Conservation (phyloP, 2,888 invertebrate genomes). For the Lasioglossum pauxillum region DNA sequence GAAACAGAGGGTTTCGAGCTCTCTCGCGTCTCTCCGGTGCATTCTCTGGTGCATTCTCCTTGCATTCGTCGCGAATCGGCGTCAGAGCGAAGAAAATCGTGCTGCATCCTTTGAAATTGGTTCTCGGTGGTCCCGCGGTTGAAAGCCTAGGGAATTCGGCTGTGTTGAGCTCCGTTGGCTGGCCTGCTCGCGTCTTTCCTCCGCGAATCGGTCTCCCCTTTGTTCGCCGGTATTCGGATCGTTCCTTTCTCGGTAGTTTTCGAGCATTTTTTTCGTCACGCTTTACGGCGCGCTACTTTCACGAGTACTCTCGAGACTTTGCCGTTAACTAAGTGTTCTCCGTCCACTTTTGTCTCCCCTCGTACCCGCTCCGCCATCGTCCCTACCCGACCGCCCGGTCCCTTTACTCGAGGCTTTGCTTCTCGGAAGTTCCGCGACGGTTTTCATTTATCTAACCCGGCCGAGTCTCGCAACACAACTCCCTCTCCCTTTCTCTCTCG, state of each 20-base stretch:
- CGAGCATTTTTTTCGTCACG: constrained; percentile 51
- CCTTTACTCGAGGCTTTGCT: constrained; percentile 26
- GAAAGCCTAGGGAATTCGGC: not conserved
- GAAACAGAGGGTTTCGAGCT: not conserved
- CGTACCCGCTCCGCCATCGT: not conserved
- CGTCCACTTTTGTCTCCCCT: constrained; percentile 46
- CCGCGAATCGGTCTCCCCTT: constrained; percentile 18
- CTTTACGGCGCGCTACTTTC: constrained; percentile 60
- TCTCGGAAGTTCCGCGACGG: constrained; percentile 35
- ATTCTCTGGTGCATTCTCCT: not conserved
- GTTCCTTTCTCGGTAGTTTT: constrained; percentile 34
- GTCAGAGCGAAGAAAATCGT: constrained; percentile 4
- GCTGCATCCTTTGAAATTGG: constrained; percentile 11
- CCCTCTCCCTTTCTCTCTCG: not conserved
- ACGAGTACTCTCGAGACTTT: constrained; percentile 62
- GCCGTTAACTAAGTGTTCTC: constrained; percentile 68
- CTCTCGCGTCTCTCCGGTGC: not conserved
- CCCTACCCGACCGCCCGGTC: not conserved
- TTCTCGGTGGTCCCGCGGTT: not conserved
- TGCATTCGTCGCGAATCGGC: not conserved
- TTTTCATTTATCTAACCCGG: constrained; percentile 34
- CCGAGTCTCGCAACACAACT: not conserved
- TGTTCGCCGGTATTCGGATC: constrained; percentile 28
- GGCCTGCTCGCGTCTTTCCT: not conserved
- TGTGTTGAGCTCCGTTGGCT: not conserved